phyloP scores from a whole-genome alignment of 2,888 invertebrate species.

The Agrochola macilenta region DNA sequence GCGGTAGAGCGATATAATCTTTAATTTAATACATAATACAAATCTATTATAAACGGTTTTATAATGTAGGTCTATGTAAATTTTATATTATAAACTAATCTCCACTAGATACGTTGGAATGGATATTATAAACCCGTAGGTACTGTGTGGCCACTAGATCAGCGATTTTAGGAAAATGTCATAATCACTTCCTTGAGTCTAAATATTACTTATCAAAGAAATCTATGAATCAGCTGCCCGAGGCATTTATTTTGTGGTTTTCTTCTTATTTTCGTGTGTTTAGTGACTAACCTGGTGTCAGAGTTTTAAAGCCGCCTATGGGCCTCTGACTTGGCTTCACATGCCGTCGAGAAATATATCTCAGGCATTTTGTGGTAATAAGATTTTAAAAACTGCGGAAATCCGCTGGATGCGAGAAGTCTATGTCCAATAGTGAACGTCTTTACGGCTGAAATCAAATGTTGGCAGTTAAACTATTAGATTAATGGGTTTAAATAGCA shows the following conservation, averaged over 20 bases:
- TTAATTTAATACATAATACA: slow-evolving; percentile 50
- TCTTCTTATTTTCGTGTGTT: too few relatives aligned
- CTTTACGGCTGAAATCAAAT: not conserved
- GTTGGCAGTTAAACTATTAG: not conserved
- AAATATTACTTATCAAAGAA: too few relatives aligned
- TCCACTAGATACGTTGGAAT: slow-evolving; percentile 42
- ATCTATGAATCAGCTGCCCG: not conserved
- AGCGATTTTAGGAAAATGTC: not conserved
- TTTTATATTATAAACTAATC: slow-evolving; percentile 56
- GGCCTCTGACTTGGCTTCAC: too few relatives aligned
- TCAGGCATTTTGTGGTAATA: too few relatives aligned
- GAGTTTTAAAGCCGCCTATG: too few relatives aligned
- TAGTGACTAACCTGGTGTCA: too few relatives aligned
- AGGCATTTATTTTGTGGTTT: not conserved
- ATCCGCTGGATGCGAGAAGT: too few relatives aligned
- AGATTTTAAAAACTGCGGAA: not conserved
- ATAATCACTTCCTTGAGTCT: too few relatives aligned
- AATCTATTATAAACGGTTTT: slow-evolving; percentile 50
- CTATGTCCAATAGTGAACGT: too few relatives aligned
- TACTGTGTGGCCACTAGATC: slow-evolving; percentile 16
- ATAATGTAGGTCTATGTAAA: slow-evolving; percentile 55
- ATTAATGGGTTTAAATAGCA: not conserved
- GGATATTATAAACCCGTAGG: slow-evolving; percentile 37
- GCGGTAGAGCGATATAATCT: slow-evolving; percentile 36
- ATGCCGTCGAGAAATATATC: too few relatives aligned